Evolutionary conservation across 2,888 invertebrate genomes (phyloP).

Genomic region (Eilema caniola): DNA sequence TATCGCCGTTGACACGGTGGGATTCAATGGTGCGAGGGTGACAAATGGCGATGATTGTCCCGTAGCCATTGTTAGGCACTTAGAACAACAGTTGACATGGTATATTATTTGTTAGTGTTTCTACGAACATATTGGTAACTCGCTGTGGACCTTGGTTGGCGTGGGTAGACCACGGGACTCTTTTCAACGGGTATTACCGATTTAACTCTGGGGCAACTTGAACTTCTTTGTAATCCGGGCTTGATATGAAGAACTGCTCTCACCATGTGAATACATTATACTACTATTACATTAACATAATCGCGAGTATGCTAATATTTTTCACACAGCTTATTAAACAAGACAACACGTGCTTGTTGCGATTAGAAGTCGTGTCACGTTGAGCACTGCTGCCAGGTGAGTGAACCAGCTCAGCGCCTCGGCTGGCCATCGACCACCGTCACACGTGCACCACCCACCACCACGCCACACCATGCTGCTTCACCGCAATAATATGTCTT

Average conservation of each 20-base stretch:
- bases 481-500: conserved; percentile 3
- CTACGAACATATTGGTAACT: not conserved
- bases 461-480: conserved; percentile 11
- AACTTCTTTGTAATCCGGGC: not conserved
- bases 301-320: not conserved
- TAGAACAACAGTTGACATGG: conserved; percentile 1
- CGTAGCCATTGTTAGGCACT: not conserved
- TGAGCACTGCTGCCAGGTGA: not conserved
- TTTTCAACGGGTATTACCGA: not conserved
- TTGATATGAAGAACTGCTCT: not conserved
- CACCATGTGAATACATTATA: not conserved
- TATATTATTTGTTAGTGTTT: not conserved
- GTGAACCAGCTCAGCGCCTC: not conserved
- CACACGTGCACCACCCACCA: conserved; percentile 28
- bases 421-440: conserved; percentile 37
- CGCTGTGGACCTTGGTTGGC: not conserved
- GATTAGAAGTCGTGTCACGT: conserved; percentile 5
- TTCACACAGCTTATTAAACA: no score
- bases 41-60: not conserved
- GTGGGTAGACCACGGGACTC: not conserved
- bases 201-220: not conserved
- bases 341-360: conserved; percentile 3
- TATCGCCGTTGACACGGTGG: not conserved
- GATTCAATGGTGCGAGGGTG: not conserved
- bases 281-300: not conserved